A percentile compares a stretch with the other conserved stretches of the same genome.
phyloP scores from a whole-genome alignment of 2,888 invertebrate species.

The Leptinotarsa tumamoca region DNA sequence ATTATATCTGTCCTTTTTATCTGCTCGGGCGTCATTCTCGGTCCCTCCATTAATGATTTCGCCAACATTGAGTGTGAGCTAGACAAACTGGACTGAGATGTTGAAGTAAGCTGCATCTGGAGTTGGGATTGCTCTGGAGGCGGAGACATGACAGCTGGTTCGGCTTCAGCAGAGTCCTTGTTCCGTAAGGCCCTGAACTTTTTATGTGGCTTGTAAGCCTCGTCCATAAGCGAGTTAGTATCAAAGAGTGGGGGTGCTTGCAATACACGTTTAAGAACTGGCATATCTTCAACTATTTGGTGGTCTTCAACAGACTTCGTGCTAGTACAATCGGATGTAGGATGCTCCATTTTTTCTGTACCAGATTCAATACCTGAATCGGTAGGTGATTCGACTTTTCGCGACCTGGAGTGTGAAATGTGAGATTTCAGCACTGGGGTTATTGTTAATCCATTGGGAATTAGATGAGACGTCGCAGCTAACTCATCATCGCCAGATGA shows the following conservation, averaged over 20 bases:
- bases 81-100: slow-evolving; percentile 75
- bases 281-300: slow-evolving; percentile 87
- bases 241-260: slow-evolving; percentile 93
- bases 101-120: slow-evolving; percentile 53
- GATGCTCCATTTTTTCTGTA: slow-evolving; percentile 87
- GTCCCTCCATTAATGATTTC: slow-evolving; percentile 92
- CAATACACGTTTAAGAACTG: slow-evolving; percentile 90
- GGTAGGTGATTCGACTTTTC: slow-evolving; percentile 90
- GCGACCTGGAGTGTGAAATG: slow-evolving; percentile 70
- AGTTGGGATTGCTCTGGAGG: slow-evolving; percentile 55
- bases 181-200: slow-evolving; percentile 88
- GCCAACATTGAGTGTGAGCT: slow-evolving; percentile 91
- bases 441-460: slow-evolving; percentile 80
- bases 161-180: slow-evolving; percentile 81
- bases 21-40: slow-evolving; percentile 92
- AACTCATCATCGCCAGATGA: slow-evolving; percentile 84
- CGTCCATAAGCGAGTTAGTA: slow-evolving; percentile 91
- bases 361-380: slow-evolving; percentile 95
- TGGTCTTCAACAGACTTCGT: slow-evolving; percentile 80
- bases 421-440: slow-evolving; percentile 74
- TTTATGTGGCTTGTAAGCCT: slow-evolving; percentile 95
- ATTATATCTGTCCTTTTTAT: slow-evolving; percentile 92
- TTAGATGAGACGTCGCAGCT: slow-evolving; percentile 77
- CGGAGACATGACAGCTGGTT: slow-evolving; percentile 70
- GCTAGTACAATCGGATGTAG: slow-evolving; percentile 86